phyloP scores from a whole-genome alignment of 2,797 vertebrate species.

The Clamator glandarius region DNA sequence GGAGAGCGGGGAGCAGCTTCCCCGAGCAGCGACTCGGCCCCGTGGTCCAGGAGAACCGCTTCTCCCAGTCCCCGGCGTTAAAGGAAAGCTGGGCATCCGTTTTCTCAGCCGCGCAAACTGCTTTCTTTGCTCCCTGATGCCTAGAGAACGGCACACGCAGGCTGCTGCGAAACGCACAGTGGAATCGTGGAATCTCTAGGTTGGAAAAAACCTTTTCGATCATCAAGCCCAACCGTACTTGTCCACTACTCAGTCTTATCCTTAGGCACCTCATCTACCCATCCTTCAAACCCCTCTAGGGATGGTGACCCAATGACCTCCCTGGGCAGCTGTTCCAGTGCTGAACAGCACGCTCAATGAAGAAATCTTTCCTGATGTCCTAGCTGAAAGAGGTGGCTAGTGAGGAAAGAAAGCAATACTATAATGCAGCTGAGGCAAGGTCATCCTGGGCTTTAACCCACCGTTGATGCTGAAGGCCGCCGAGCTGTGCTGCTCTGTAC shows the following conservation, averaged over 20 bases:
- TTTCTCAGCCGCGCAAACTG: fast-evolving
- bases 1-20: background rate
- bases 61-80: too few species aligned
- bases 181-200: background rate
- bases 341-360: too few species aligned
- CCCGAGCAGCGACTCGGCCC: background rate
- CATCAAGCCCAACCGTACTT: too few species aligned
- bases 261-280: too few species aligned
- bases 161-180: background rate
- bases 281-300: too few species aligned
- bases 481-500: background rate
- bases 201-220: too few species aligned
- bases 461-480: background rate
- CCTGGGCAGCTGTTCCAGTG: too few species aligned
- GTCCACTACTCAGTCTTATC: too few species aligned
- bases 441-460: fast-evolving
- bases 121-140: background rate
- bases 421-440: background rate
- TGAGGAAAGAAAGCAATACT: fast-evolving
- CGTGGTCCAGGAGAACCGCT: background rate
- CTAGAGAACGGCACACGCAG: background rate
- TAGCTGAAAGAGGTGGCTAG: background rate
- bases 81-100: background rate
- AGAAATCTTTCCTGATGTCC: too few species aligned
- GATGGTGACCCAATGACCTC: too few species aligned